phyloP scores from a whole-genome alignment of 1,140 invertebrate genomes.

The Lepidurus apus region DNA sequence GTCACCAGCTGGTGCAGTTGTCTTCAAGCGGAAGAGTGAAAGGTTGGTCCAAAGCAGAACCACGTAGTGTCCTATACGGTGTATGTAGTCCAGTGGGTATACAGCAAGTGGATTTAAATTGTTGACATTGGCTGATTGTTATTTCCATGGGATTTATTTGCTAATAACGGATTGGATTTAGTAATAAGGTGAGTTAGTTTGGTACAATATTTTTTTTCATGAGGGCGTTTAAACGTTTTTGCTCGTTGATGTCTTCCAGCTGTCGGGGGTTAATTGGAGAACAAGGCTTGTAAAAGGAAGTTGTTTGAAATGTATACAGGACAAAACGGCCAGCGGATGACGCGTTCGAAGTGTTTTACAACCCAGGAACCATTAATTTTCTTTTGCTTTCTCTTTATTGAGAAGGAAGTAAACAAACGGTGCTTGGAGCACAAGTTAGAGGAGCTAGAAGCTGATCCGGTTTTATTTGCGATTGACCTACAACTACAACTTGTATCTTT shows the following conservation, averaged over 20 bases:
- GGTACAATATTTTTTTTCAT: neutral
- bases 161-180: too few species aligned
- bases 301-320: neutral
- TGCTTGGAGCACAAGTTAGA: neutral
- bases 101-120: neutral
- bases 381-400: neutral
- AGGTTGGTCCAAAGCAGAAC: neutral
- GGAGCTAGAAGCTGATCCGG: neutral
- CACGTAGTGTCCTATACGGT: neutral
- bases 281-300: conserved; percentile 14
- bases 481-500: neutral
- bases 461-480: neutral
- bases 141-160: neutral
- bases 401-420: conserved; percentile 2
- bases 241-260: neutral
- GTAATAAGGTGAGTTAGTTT: neutral
- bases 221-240: neutral
- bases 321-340: neutral
- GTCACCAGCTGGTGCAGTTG: conserved; percentile 4
- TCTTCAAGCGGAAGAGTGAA: neutral
- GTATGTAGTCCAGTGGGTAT: neutral
- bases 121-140: neutral
- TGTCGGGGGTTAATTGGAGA: neutral
- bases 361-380: neutral
- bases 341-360: neutral